These are phyloP conservation scores for Grammomys dolichurus DNA, from an alignment of 2,113 vertebrate genomes.

Conservation along the genomic window DNA sequence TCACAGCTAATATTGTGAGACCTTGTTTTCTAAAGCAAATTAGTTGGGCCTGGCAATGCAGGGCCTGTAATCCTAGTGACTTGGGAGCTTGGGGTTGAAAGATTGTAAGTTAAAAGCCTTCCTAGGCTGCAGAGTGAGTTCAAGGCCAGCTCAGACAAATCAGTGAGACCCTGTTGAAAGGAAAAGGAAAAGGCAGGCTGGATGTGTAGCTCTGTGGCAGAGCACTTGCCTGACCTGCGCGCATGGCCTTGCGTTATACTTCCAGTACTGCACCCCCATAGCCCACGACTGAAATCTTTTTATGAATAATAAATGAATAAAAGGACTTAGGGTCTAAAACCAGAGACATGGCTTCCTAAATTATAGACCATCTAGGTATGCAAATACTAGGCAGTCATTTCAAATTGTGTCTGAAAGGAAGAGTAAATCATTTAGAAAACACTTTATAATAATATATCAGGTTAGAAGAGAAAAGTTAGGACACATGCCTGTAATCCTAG, in stretches of 20 bases:
- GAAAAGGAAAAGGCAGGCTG: background rate
- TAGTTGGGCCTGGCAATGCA: no score
- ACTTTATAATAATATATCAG: background rate
- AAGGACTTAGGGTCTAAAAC: background rate
- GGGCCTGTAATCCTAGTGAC: background rate
- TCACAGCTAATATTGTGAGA: background rate
- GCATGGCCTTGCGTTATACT: background rate
- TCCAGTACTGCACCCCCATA: no score
- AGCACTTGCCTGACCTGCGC: background rate
- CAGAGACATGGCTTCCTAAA: constrained; percentile 46
- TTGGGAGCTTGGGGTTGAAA: background rate
- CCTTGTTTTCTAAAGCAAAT: background rate
- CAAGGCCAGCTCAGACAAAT: no score
- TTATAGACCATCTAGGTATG: background rate
- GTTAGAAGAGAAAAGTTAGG: background rate
- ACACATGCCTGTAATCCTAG: background rate
- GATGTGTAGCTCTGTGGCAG: background rate
- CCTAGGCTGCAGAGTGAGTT: background rate
- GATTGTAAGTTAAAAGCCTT: background rate
- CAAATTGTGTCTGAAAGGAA: constrained; percentile 15
- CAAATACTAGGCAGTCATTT: background rate
- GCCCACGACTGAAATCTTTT: background rate
- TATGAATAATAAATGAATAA: constrained; percentile 2
- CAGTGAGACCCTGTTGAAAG: background rate
- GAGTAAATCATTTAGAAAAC: background rate